Percentiles rank a stretch among this genome's conserved stretches.
Conservation (phyloP, 2,888 invertebrate genomes). For the Stenotaenia linearis region DNA sequence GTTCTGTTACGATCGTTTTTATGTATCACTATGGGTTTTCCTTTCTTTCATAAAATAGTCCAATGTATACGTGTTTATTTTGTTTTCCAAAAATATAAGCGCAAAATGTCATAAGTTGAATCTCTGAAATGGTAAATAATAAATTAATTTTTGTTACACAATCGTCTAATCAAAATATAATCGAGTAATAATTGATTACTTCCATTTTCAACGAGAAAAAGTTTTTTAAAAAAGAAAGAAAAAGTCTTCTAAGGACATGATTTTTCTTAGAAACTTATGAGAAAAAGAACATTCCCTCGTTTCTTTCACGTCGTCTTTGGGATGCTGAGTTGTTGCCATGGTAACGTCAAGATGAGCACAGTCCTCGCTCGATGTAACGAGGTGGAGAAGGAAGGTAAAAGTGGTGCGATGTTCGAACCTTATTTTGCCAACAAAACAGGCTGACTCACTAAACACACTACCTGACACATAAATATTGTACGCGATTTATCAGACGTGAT, state of each 20-base stretch:
- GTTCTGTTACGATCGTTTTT: slow-evolving; percentile 6
- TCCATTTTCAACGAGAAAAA: neutral
- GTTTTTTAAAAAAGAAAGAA: too few species aligned
- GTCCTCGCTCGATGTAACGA: neutral
- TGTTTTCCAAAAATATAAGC: neutral
- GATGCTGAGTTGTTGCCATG: slow-evolving; percentile 8
- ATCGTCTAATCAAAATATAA: too few species aligned
- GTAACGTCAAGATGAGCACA: neutral
- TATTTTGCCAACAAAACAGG: neutral
- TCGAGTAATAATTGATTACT: neutral
- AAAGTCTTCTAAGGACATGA: neutral
- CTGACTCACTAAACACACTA: slow-evolving; percentile 2
- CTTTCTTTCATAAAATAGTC: neutral
- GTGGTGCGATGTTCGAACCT: neutral
- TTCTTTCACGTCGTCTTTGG: neutral
- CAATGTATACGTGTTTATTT: neutral
- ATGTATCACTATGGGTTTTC: neutral
- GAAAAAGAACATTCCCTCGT: neutral
- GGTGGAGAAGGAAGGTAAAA: neutral
- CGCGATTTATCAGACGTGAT: neutral
- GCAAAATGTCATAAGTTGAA: too few species aligned
- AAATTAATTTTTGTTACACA: too few species aligned
- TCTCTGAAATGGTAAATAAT: too few species aligned
- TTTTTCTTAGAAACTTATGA: neutral
- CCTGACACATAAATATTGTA: slow-evolving; percentile 2